phyloP scores from a whole-genome alignment of 2,888 invertebrate species.

The Megastigmus dorsalis region DNA sequence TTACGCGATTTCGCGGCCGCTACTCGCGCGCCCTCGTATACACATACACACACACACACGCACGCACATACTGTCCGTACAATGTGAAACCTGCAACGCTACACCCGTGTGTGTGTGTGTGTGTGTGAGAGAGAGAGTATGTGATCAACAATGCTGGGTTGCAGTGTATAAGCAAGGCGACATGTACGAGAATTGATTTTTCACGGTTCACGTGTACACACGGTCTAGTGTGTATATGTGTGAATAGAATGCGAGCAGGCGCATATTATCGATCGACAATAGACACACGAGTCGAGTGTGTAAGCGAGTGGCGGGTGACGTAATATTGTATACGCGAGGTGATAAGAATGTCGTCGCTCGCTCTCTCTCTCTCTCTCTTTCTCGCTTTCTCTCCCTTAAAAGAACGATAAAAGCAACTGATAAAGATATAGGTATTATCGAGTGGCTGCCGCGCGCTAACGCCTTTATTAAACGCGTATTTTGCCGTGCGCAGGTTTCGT shows the following conservation, averaged over 20 bases:
- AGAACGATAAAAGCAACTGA: neutral
- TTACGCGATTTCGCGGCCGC: slow-evolving; percentile 47
- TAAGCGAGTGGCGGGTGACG: slow-evolving; percentile 26
- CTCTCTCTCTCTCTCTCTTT: too few species aligned
- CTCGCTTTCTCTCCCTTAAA: neutral
- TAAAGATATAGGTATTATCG: too few species aligned
- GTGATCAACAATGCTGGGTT: too few species aligned
- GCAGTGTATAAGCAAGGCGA: too few species aligned
- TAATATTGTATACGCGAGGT: neutral
- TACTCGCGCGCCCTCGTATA: slow-evolving; percentile 16
- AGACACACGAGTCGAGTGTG: too few species aligned
- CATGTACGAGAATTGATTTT: slow-evolving; percentile 25
- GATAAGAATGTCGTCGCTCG: neutral
- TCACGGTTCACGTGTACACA: slow-evolving; percentile 21
- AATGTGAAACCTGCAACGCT: too few species aligned
- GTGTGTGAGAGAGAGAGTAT: neutral
- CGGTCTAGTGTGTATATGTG: too few species aligned
- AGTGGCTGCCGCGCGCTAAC: too few species aligned
- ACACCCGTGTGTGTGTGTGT: neutral
- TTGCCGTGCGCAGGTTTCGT: too few species aligned
- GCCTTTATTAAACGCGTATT: too few species aligned
- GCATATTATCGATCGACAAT: slow-evolving; percentile 26
- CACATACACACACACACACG: neutral
- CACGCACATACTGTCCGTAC: too few species aligned
- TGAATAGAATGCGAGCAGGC: too few species aligned